These are phyloP conservation scores for Osmerus mordax DNA, from an alignment of 2,113 vertebrate species.

Conservation along the genomic window DNA sequence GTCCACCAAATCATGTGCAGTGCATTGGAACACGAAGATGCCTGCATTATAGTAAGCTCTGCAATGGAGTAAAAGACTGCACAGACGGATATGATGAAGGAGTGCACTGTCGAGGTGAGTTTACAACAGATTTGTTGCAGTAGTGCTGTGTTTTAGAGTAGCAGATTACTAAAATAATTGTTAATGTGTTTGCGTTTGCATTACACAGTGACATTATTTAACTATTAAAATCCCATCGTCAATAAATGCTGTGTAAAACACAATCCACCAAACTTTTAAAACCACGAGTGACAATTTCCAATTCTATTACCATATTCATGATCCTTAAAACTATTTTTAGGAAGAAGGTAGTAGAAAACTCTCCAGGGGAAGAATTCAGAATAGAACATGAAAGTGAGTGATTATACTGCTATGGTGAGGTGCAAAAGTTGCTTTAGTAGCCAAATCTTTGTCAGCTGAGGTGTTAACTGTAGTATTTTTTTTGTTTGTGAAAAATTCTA, in stretches of 20 bases:
- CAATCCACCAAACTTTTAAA: no score
- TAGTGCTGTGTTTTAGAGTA: not conserved
- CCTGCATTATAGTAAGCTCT: constrained; percentile 78
- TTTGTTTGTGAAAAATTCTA: not conserved
- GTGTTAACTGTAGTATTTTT: not conserved
- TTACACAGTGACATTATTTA: no score
- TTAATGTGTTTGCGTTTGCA: no score
- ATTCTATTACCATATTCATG: constrained; percentile 20
- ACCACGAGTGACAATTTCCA: not conserved
- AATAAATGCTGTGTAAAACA: no score
- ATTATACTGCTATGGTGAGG: no score
- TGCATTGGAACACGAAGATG: constrained; percentile 75
- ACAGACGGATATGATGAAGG: constrained; percentile 80
- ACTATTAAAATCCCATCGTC: no score
- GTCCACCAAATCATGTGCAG: constrained; percentile 73
- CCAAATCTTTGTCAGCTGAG: not conserved
- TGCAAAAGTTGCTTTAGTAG: no score
- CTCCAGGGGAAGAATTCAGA: no score
- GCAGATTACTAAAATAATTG: no score
- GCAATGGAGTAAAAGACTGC: constrained; percentile 78
- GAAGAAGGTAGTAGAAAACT: not conserved
- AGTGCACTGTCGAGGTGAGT: constrained; percentile 80
- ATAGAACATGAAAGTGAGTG: not conserved
- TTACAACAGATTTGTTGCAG: not conserved
- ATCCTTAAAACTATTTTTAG: constrained; percentile 10